Conservation (phyloP, 2,113 vertebrate species). For the Dasyurus viverrinus region DNA sequence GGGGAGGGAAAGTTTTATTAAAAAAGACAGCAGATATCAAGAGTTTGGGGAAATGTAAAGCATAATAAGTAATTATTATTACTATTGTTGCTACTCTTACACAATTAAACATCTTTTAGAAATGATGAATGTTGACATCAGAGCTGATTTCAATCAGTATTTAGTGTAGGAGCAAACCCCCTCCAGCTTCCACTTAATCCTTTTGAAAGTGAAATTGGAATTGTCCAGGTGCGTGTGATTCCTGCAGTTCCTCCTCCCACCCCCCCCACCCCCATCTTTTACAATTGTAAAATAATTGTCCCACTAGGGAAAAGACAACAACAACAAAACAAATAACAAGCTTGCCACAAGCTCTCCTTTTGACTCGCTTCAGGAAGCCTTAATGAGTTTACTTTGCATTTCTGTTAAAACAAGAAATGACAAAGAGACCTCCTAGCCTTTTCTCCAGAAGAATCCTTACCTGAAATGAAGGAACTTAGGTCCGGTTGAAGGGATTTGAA, state of each 20-base stretch:
- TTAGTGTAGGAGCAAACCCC: background rate
- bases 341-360: background rate
- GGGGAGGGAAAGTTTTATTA: background rate
- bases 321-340: slow-evolving; percentile 46
- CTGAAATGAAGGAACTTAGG: slow-evolving; percentile 92
- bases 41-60: background rate
- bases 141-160: slow-evolving; percentile 31
- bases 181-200: slow-evolving; percentile 42
- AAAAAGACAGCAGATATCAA: background rate
- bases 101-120: slow-evolving; percentile 25
- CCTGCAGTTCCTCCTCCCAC: slow-evolving; percentile 46
- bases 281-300: slow-evolving; percentile 55
- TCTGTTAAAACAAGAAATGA: background rate
- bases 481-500: slow-evolving; percentile 94
- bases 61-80: background rate
- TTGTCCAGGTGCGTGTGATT: slow-evolving; percentile 43
- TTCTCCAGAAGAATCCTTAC: slow-evolving; percentile 77
- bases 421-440: background rate
- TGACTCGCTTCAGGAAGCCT: slow-evolving; percentile 21
- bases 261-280: slow-evolving; percentile 44
- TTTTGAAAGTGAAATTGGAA: slow-evolving; percentile 34
- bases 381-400: background rate
- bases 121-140: slow-evolving; percentile 9
- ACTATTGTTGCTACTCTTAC: background rate
- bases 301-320: slow-evolving; percentile 34